Evolutionary conservation across 2,113 vertebrate species (phyloP), one percentile per base, ranked within the genome.

Genomic region (Apodemus sylvaticus): DNA sequence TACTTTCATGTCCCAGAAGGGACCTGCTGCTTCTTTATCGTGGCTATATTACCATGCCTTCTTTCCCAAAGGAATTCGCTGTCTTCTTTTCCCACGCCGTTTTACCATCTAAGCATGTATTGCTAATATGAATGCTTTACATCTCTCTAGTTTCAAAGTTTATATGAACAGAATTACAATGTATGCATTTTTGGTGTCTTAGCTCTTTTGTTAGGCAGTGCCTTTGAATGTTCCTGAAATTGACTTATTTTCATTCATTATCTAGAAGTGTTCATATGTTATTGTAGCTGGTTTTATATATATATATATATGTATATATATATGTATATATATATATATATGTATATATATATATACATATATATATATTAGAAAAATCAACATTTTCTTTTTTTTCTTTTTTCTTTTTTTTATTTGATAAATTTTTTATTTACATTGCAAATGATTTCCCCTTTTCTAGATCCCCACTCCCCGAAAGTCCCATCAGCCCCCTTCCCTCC

Each of bases 111-210:
- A 45, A 91, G 48, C 48, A n/a, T 81, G 29, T 20, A 1, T 74
- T 94, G 34, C 42, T 85, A 86, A 77, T 71, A 51, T 51, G 68
- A 0, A 42, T 71, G 60, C 11, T 71, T 94, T 62, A 53, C 83
- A 81, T 93, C 22, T 74, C 24, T 42, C 77, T 68, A 36, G 9
- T 91, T 93, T 92, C 86, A 31, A 87, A 42, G 79, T 93, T 91
- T 86, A 17, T 85, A 24, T 86, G 42, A 93, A 81, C 81, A 55
- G 66, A 88, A 53, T 85, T 26, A 82, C 62, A 48, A 31, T 73
- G 2, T 55, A 20, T 81, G 9, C 19, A 76, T 13, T 58, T 94
- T 83, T 60, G 17, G 19, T 51, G 48, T 39, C 29, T 90, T 81
- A 51, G 14, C 42, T 96, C 34, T 86, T 83, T 86, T n/a, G 42